A percentile compares a stretch with the other conserved stretches of the same genome.
phyloP scores from a whole-genome alignment of 2,888 invertebrate species.

The Amphipyra tragopoginis region DNA sequence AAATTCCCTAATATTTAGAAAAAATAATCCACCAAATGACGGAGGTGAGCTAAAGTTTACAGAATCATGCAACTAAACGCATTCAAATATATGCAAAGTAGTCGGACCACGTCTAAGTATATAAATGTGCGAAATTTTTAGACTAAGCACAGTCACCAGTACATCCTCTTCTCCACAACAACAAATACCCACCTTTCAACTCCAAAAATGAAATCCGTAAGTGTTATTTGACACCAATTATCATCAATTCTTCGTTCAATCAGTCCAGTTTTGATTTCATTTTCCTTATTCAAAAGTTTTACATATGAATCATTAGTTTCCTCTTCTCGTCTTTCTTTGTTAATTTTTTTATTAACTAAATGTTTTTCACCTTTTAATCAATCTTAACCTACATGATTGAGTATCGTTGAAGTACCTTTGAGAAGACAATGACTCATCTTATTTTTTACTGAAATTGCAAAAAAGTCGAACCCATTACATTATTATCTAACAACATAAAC shows the following conservation, averaged over 20 bases:
- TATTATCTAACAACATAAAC: too few relatives aligned
- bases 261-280: not conserved
- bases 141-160: constrained; percentile 70
- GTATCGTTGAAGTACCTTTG: too few relatives aligned
- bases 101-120: constrained; percentile 60
- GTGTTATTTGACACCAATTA: constrained; percentile 53
- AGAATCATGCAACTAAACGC: constrained; percentile 35
- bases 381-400: not conserved
- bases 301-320: not conserved
- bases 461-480: too few relatives aligned
- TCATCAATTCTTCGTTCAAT: not conserved
- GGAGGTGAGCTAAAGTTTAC: constrained; percentile 31
- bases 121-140: constrained; percentile 68
- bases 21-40: constrained; percentile 25
- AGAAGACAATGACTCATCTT: too few relatives aligned
- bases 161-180: constrained; percentile 55
- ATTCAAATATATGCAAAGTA: constrained; percentile 73
- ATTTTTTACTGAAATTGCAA: too few relatives aligned
- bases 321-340: not conserved
- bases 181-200: constrained; percentile 57
- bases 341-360: not conserved
- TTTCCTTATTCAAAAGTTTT: not conserved
- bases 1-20: constrained; percentile 33
- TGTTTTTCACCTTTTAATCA: not conserved
- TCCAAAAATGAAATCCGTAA: constrained; percentile 80